A percentile compares a stretch with the other conserved stretches of the same genome.
Evolutionary conservation across 1,140 invertebrate species (phyloP).

Genomic region (Yoshiicerus persimilis): DNA sequence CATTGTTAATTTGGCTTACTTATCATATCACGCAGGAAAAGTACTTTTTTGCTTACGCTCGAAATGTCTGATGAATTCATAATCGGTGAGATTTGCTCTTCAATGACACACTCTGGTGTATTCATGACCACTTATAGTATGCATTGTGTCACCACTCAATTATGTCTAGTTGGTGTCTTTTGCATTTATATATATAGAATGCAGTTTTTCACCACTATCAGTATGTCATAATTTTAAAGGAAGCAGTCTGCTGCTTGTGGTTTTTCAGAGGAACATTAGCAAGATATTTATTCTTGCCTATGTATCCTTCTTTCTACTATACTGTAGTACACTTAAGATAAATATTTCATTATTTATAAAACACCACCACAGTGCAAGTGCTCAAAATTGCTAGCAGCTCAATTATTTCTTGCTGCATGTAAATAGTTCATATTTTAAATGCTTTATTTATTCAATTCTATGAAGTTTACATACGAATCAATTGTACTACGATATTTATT

Average conservation of each 20-base stretch:
- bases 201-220: neutral
- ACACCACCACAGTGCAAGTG: too few species aligned
- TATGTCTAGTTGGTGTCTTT: neutral
- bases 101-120: neutral
- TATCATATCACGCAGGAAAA: neutral
- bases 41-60: neutral
- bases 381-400: too few species aligned
- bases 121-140: neutral
- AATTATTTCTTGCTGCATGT: too few species aligned
- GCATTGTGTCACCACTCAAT: neutral
- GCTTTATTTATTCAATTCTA: too few species aligned
- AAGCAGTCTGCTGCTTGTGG: neutral
- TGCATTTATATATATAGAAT: neutral
- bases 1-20: neutral
- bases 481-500: neutral
- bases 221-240: neutral
- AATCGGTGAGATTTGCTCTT: neutral
- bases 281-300: neutral
- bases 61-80: neutral
- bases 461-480: neutral
- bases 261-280: neutral
- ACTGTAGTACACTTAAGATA: too few species aligned
- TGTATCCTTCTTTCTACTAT: too few species aligned
- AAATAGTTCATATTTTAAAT: too few species aligned
- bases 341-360: too few species aligned